A percentile compares a stretch with the other conserved stretches of the same genome.
Conservation (phyloP, 2,797 vertebrate genomes). For the Phataginus tetradactyla region DNA sequence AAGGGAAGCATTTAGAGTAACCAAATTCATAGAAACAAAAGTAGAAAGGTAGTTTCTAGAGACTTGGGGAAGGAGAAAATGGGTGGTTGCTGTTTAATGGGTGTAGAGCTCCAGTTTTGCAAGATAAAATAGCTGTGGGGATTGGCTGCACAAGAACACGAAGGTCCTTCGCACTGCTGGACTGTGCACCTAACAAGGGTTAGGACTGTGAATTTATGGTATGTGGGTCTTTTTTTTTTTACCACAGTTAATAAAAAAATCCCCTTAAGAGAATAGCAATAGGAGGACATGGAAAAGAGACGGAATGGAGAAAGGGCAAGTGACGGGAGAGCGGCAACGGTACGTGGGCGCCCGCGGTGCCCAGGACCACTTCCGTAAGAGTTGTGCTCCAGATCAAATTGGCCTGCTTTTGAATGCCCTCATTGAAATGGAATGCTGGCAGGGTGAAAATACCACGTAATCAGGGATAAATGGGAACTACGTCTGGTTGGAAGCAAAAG, state of each 20-base stretch:
- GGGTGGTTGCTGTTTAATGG: no score
- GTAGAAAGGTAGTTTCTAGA: no score
- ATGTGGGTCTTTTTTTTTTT: not conserved
- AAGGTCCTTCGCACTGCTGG: not conserved
- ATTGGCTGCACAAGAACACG: not conserved
- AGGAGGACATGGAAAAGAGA: not conserved
- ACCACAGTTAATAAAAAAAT: not conserved
- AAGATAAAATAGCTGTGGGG: not conserved
- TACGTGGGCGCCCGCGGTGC: not conserved
- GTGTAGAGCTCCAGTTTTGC: not conserved
- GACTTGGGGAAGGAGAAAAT: not conserved
- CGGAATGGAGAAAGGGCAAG: not conserved
- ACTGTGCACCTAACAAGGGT: not conserved
- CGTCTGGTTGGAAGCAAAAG: conserved; percentile 42
- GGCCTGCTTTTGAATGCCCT: not conserved
- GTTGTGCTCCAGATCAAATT: conserved; percentile 3
- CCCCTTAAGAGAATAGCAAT: not conserved
- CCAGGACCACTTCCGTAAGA: not conserved
- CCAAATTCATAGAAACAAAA: not conserved
- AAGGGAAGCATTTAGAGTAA: not conserved
- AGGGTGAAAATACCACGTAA: not conserved
- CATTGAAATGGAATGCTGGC: conserved; percentile 14
- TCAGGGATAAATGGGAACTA: not conserved
- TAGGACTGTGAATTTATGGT: not conserved
- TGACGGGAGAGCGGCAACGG: not conserved